Evolutionary conservation across 2,113 vertebrate genomes (phyloP), one percentile per base, ranked within the genome.

Genomic region (Hylia prasina): DNA sequence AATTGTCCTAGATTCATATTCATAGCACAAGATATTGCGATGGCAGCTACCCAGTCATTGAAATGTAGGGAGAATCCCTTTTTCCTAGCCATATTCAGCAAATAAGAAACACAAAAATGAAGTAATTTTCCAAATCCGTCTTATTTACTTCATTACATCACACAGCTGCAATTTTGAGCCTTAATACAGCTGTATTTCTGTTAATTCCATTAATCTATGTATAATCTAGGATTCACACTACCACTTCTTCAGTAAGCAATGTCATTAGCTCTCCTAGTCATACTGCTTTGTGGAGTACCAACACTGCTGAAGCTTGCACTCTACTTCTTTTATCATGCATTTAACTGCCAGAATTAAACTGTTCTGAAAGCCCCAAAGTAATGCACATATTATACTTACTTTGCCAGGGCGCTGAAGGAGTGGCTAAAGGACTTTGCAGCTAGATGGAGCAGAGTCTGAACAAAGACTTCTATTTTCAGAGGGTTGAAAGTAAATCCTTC

Each of bases 381-480:
- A 83, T 5, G 12, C 20, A 69, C 2, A 9, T 23, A 50, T 42
- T 42, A 45, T 65, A 98, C 99, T 98, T 98, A 99, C 99, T 99
- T 99, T 90, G 99, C 99, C 68, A 99, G 98, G 68, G 99, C 99
- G 48, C 99, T 99, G 97, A 99, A 99, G 50, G 99, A 99, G 93
- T 99, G 99, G 97, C 99, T 99, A 97, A 99, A 99, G 35, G 99
- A 99, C 83, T 99, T 99, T 61, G 99, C 98, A 30, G 99, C 99
- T 95, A 99, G 97, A 80, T 99, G 98, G 44, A 99, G 99, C 51
- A 99, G 97, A 47, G 99, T 99, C 97, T 99, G 99, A 93, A 99
- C 98, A 95, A 99, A 99, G 71, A 99, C 99, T 25, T 99, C 99
- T 90, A 99, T 99, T 98, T 99, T 99, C 97, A 99, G 94, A 11